Evolutionary conservation across 2,797 vertebrate species (phyloP).

Genomic region (Anguilla pacifica): DNA sequence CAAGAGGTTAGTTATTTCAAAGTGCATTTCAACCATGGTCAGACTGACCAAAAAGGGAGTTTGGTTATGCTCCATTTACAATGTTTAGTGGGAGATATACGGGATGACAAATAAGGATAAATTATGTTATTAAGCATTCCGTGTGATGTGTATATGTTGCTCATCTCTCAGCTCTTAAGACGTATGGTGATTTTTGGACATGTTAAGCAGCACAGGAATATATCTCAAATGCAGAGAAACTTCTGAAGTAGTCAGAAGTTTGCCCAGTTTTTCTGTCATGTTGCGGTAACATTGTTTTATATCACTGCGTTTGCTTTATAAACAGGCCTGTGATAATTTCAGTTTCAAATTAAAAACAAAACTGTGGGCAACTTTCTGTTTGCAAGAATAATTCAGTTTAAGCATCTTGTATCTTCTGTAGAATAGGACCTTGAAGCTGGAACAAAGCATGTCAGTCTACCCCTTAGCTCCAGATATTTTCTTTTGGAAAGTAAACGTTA

Average conservation of each 20-base stretch:
- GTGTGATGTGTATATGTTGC: not conserved
- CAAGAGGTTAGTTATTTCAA: not conserved
- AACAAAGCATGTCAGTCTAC: not conserved
- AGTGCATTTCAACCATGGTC: not conserved
- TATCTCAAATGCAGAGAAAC: no score
- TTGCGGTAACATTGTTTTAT: not conserved
- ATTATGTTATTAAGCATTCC: not conserved
- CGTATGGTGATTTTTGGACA: no score
- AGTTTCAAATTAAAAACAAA: not conserved
- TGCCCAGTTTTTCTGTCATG: no score
- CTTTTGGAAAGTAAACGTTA: no score
- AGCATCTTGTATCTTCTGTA: not conserved
- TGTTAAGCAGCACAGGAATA: not conserved
- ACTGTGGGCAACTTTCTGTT: not conserved
- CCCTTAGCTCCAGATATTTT: no score
- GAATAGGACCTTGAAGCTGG: not conserved
- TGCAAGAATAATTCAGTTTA: not conserved
- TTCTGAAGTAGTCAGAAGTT: not conserved
- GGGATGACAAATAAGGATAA: not conserved
- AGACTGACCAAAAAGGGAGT: not conserved
- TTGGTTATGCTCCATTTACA: not conserved
- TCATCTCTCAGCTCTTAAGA: no score
- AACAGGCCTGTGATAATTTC: not conserved
- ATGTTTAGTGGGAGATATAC: not conserved
- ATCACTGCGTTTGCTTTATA: not conserved